These are phyloP conservation scores for Eupithecia subfuscata DNA, from an alignment of 2,888 invertebrate species.

Conservation along the genomic window DNA sequence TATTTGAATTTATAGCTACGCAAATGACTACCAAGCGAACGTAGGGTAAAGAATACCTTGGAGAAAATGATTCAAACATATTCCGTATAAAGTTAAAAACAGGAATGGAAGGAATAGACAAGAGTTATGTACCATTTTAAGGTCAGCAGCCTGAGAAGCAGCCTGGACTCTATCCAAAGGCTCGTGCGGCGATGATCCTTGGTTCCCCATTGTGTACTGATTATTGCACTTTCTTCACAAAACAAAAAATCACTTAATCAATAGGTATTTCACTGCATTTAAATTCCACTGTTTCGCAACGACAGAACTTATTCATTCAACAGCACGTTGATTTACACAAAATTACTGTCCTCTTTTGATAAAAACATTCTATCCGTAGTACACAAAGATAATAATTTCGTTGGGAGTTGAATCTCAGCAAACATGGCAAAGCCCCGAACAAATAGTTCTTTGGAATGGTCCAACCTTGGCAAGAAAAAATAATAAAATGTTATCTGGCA, in stretches of 20 bases:
- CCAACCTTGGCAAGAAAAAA: conserved; percentile 72
- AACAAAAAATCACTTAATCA: conserved; percentile 34
- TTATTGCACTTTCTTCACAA: conserved; percentile 45
- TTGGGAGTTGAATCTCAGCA: conserved; percentile 71
- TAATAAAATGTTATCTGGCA: conserved; percentile 49
- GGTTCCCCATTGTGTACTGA: conserved; percentile 88
- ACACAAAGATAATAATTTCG: conserved; percentile 77
- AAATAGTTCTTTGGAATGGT: conserved; percentile 73
- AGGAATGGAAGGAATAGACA: conserved; percentile 10
- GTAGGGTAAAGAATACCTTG: not conserved
- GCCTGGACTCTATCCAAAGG: conserved; percentile 89
- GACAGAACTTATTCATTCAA: conserved; percentile 57
- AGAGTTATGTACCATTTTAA: conserved; percentile 72
- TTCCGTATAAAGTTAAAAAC: not conserved
- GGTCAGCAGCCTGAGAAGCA: conserved; percentile 71
- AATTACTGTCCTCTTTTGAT: conserved; percentile 69
- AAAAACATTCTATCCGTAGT: conserved; percentile 67
- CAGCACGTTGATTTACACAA: conserved; percentile 63
- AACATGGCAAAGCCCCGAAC: conserved; percentile 75
- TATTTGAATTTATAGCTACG: conserved; percentile 10
- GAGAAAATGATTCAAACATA: not conserved
- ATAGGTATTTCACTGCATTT: conserved; percentile 47
- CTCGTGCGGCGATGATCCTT: conserved; percentile 92
- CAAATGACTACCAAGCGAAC: not conserved
- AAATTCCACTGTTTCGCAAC: conserved; percentile 50